Evolutionary conservation across 2,113 vertebrate species (phyloP).

Genomic region (Hoplias malabaricus): DNA sequence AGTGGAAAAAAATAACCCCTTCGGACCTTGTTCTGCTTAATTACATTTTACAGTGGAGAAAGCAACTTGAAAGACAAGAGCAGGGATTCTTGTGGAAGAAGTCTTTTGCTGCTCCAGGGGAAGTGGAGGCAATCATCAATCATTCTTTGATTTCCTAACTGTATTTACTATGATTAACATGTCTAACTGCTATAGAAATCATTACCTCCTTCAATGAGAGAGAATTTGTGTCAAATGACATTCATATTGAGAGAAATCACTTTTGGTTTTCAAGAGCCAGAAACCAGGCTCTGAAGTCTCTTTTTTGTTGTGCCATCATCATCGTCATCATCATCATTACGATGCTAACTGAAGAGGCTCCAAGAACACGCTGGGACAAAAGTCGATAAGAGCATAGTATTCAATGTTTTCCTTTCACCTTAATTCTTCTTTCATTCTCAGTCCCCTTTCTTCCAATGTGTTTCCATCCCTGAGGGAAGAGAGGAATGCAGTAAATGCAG

Average conservation of each 20-base stretch:
- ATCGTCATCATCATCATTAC: constrained; percentile 30
- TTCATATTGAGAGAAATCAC: constrained; percentile 47
- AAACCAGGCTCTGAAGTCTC: constrained; percentile 51
- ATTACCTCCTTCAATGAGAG: constrained; percentile 60
- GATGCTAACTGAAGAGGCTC: constrained; percentile 57
- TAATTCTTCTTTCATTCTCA: constrained; percentile 8
- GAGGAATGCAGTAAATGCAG: constrained; percentile 45
- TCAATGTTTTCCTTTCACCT: constrained; percentile 29
- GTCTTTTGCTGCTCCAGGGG: constrained; percentile 47
- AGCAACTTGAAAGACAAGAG: constrained; percentile 72
- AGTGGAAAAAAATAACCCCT: constrained; percentile 63
- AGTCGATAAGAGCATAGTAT: constrained; percentile 5
- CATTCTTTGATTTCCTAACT: constrained; percentile 72
- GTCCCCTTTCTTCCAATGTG: constrained; percentile 45
- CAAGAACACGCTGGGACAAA: constrained; percentile 51
- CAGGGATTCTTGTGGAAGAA: constrained; percentile 62
- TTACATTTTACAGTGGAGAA: constrained; percentile 73
- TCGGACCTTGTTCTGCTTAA: constrained; percentile 76
- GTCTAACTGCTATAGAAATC: constrained; percentile 66
- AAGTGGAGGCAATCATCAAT: constrained; percentile 64
- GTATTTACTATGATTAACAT: constrained; percentile 67
- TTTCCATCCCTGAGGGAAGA: constrained; percentile 46
- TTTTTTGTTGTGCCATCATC: constrained; percentile 64
- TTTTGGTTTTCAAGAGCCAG: constrained; percentile 30
- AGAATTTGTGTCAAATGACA: constrained; percentile 62